These are phyloP conservation scores for Platygyra sinensis DNA, from an alignment of 64 coral and sea anemone species.

Conservation along the genomic window DNA sequence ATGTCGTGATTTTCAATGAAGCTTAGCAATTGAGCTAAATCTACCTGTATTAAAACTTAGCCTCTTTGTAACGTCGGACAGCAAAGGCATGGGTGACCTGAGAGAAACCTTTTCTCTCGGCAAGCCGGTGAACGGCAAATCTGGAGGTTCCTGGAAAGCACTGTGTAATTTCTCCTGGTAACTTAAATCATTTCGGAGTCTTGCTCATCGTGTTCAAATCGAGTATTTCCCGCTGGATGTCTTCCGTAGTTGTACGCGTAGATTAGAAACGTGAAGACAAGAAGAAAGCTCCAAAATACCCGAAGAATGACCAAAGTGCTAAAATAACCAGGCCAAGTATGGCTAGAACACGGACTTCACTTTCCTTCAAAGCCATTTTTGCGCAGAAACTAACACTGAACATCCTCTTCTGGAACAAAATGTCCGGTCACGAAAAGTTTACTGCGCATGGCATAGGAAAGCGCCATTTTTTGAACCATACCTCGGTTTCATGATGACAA, in stretches of 20 bases:
- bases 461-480: slow-evolving; percentile 43
- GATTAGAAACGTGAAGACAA: slow-evolving; percentile 22
- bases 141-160: neutral
- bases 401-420: neutral
- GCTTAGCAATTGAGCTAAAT: neutral
- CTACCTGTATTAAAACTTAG: slow-evolving; percentile 33
- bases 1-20: neutral
- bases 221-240: neutral
- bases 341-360: slow-evolving; percentile 22
- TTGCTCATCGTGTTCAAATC: neutral
- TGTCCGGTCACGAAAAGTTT: neutral
- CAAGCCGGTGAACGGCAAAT: slow-evolving; percentile 15
- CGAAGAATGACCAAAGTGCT: slow-evolving; percentile 28
- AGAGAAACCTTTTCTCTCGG: neutral
- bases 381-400: neutral
- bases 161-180: neutral
- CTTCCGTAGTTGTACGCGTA: slow-evolving; percentile 43
- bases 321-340: slow-evolving; percentile 20
- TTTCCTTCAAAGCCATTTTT: slow-evolving; percentile 30
- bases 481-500: slow-evolving; percentile 19
- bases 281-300: slow-evolving; percentile 36
- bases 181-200: neutral
- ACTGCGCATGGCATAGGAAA: slow-evolving; percentile 23
- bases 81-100: slow-evolving; percentile 1
- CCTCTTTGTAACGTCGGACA: slow-evolving; percentile 22